These are phyloP conservation scores for Tachysurus vachellii DNA, from an alignment of 2,113 vertebrate species.

Conservation along the genomic window DNA sequence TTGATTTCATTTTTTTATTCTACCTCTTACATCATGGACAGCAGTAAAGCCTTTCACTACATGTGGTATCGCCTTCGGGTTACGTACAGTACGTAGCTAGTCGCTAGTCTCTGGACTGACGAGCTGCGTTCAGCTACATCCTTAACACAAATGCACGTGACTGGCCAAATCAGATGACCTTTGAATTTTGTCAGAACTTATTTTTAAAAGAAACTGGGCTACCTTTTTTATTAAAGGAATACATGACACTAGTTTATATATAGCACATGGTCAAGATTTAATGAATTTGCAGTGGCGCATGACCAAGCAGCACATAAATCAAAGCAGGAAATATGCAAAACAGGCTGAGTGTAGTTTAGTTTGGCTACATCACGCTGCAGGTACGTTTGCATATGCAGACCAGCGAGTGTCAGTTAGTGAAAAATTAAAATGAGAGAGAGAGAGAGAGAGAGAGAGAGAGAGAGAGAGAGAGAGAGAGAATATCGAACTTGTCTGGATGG, in stretches of 20 bases:
- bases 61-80: too few species aligned
- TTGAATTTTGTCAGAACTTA: not conserved
- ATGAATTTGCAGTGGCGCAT: conserved; percentile 19
- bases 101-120: not conserved
- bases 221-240: not conserved
- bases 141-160: not conserved
- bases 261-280: conserved; percentile 5
- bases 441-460: conserved; percentile 5
- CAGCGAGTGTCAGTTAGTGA: not conserved
- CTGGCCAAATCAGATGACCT: not conserved
- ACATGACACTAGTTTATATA: not conserved
- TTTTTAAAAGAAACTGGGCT: not conserved
- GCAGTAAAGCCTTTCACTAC: too few species aligned
- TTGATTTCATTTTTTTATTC: too few species aligned
- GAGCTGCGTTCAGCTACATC: not conserved
- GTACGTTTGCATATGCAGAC: conserved; percentile 10
- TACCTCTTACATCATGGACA: too few species aligned
- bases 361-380: not conserved
- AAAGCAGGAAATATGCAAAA: conserved; percentile 25
- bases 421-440: not conserved
- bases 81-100: not conserved
- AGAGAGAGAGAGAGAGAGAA: conserved; percentile 1
- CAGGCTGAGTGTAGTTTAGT: not conserved
- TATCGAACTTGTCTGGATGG: conserved; percentile 1
- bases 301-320: conserved; percentile 28